These are phyloP conservation scores for Alouatta caraya DNA, from an alignment of 2,797 vertebrate genomes.

Conservation along the genomic window DNA sequence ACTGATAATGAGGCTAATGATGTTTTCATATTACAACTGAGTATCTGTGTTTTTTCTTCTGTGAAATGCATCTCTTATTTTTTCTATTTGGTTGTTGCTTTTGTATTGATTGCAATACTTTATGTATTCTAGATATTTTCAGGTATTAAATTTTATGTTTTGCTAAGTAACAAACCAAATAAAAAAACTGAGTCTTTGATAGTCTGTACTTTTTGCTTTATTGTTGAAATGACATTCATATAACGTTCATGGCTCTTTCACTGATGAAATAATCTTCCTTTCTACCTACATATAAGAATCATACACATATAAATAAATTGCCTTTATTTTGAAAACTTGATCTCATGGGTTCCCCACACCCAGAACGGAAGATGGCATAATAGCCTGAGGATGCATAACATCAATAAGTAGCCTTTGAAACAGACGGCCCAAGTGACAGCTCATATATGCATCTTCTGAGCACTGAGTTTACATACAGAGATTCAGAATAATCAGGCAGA, in stretches of 20 bases:
- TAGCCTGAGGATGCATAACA: rapidly evolving
- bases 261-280: not conserved
- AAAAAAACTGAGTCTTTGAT: not conserved
- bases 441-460: rapidly evolving
- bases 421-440: not conserved
- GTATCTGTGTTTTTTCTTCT: not conserved
- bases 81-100: not conserved
- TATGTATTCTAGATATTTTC: not conserved
- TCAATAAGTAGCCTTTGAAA: not conserved
- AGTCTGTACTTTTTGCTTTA: not conserved
- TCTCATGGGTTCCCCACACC: not conserved
- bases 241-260: not conserved
- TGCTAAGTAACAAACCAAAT: not conserved
- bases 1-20: not conserved
- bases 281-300: not conserved
- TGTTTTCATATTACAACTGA: not conserved
- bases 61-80: not conserved
- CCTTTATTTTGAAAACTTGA: not conserved
- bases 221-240: not conserved
- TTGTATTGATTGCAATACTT: not conserved
- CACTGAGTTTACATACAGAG: not conserved
- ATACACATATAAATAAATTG: not conserved
- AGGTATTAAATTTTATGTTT: not conserved
- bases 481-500: not conserved
- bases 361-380: not conserved